Base-by-base conservation (phyloP, 37 sponge, comb jelly and placozoan genomes). In the Spongilla lacustris region DNA sequence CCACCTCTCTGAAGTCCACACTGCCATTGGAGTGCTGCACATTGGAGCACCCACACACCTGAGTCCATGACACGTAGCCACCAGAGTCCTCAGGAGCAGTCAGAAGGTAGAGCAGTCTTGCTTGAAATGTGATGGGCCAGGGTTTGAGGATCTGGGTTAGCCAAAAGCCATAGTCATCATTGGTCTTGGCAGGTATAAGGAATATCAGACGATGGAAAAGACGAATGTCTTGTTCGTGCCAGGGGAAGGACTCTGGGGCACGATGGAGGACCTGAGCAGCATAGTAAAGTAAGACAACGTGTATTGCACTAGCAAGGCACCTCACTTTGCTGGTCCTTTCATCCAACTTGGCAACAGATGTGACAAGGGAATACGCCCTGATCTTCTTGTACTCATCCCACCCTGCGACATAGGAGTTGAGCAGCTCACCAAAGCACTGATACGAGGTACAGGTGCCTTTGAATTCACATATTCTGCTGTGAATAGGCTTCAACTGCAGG, bases 161-260 rank as follows among this genome's bases (percentile, higher is more conserved):
- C 89, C 89, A 89, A 84, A 84, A 79, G 27, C 74, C 75, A 66
- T 89, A 89, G 67, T 83, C 81, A 22, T 72, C 50, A 32, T 89
- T 84, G 5, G 37, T 33, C 8, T 26, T 50, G 28, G 81, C 71
- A 10, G 79, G 80, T 2, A 36, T 66, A 26, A 89, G 75, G 74
- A 89, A 79, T 17, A 77, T 66, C 0, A 13, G 29, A 12, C 84
- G 66, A 25, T 78, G 80, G 21, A 89, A 17, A n/a, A 73, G 75
- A 30, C 89, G 71, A 23, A 89, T 34, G 34, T 89, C 80, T 25
- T 38, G 38, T 68, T 89, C 89, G 21, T 84, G 85, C 33, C n/a
- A 78, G 19, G 80, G 80, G 0, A 79, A 49, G 9, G 80, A 58
- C 17, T 66, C 71, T 2, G 89, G 89, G 8, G 48, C 12, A 29